Evolutionary conservation across 2,888 invertebrate species (phyloP), one percentile per base, ranked within the genome.

Genomic region (Agrilus biguttatus): DNA sequence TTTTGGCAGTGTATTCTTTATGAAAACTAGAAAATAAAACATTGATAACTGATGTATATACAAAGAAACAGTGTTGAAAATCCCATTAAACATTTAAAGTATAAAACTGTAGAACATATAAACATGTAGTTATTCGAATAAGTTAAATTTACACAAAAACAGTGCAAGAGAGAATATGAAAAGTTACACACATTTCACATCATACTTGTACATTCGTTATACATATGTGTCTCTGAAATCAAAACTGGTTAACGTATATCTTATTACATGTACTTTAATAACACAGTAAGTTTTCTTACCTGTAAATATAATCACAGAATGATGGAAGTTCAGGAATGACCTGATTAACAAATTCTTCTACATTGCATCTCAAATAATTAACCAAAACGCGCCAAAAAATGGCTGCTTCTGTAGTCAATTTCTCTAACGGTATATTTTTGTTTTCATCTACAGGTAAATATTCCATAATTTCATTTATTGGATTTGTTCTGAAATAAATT

Each of bases 251-350:
- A 17, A 17, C 17, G 4, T 17, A 4, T 17, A 17, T 3, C 17
- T 17, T 17, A 17, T 17, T 17, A 17, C 2, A 17, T 4, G 17
- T 17, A 17, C 17, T 4, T 17, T 17, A 17, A 32, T 12, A 40
- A 7, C 14, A 33, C 3, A n/a, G n/a, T 13, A 19, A 36, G 8
- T 19, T 32, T 36, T 2, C 37, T 68, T 65, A 89, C 75, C 73
- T 73, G 53, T 77, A 70, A 8, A 89, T 75, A 59, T 87, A 88
- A 21, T 71, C 69, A 51, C 82, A 83, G 50, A 87, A 81, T 17
- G 73, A 71, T 1, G 82, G 74, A 42, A 87, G 62, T 55, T 86
- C 86, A 0, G 90, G 90, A 36, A 83, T 55, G 42, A 83, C 66
- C 3, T 75, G 72, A 17, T 78, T 78, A 36, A 67, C 65, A 41